Evolutionary conservation across 1,140 invertebrate genomes (phyloP).

Genomic region (Elymnias hypermnestra): DNA sequence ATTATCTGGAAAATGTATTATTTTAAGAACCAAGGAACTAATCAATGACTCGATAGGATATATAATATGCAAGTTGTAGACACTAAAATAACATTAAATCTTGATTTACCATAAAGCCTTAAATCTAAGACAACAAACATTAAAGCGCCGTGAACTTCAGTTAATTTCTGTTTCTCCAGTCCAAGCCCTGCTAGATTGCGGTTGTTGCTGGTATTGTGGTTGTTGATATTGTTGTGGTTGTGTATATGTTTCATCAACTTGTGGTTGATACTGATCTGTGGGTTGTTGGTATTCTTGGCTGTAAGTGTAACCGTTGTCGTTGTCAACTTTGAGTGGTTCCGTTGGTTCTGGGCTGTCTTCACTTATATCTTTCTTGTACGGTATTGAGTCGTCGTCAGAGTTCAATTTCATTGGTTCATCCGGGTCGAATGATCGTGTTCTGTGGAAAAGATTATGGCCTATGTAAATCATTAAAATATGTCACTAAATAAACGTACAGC

Average conservation of each 20-base stretch:
- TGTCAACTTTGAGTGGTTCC: slow-evolving; percentile 39
- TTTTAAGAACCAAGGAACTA: too few relatives aligned
- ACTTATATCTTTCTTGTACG: slow-evolving; percentile 59
- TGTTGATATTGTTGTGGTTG: slow-evolving; percentile 18
- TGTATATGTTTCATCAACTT: neutral
- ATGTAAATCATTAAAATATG: too few relatives aligned
- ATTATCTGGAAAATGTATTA: too few relatives aligned
- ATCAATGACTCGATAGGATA: too few relatives aligned
- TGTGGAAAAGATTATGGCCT: too few relatives aligned
- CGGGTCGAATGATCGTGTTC: slow-evolving; percentile 48
- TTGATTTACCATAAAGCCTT: too few relatives aligned
- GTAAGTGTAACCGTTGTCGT: slow-evolving; percentile 30
- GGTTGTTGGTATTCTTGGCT: slow-evolving; percentile 18
- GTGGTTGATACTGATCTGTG: slow-evolving; percentile 11
- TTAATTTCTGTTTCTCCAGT: slow-evolving; percentile 65
- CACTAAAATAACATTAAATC: too few relatives aligned
- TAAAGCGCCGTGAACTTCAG: too few relatives aligned
- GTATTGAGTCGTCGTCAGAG: slow-evolving; percentile 64
- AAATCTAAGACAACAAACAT: too few relatives aligned
- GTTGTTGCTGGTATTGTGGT: slow-evolving; percentile 16
- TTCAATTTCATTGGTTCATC: slow-evolving; percentile 61
- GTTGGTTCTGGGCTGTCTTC: slow-evolving; percentile 58
- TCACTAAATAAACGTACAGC: too few relatives aligned
- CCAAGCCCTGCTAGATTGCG: slow-evolving; percentile 35
- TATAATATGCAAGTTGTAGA: too few relatives aligned